Base-by-base conservation (phyloP, 2,888 invertebrate genomes). In the Aphodius granarius region DNA sequence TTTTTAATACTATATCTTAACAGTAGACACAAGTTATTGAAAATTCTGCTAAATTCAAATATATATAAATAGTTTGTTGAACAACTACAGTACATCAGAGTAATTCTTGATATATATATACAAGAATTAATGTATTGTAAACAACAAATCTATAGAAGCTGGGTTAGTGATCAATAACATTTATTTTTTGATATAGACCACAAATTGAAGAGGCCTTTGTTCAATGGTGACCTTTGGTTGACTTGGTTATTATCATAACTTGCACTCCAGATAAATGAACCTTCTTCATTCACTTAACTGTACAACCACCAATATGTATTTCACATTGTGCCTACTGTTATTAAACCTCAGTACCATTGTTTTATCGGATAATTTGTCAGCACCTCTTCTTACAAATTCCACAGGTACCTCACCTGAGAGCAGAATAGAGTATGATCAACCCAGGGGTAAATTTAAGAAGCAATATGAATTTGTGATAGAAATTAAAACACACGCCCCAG, bases 391-490 rank as follows among this genome's bases (percentile, higher is more conserved):
- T 68, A 18, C 68, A 68, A 68, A 68, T 68, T 68, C 20, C 21
- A 16, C 68, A 20, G 93, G 94, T 70, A 91, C 92, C 0, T 90
- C 90, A 19, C 90, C 90, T 78, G 90, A 91, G 85, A 94, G 94
- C 80, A 91, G 95, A 77, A 88, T 94, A 68, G 95, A 96, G 84
- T 95, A 93, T 84, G 87, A 88, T 19, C 89, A 89, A 0, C 78
- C 88, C 0, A 83, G 88, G 43, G 89, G 88, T 6, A 90, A 92
- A 74, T 90, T 92, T 82, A 90, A 90, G 71, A 91, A 91, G 77
- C 90, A 90, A 63, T 94, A 93, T 85, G 94, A 94, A 78, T 91
- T 97, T 79, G 91, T 93, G 15, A 88, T 98, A 9, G 90, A 93
- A 5, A 92, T 99, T 86, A 94, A 94, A 79, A 95, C 96, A 0